These are phyloP conservation scores for Coluber constrictor DNA, from an alignment of 2,797 vertebrate species.

Conservation along the genomic window DNA sequence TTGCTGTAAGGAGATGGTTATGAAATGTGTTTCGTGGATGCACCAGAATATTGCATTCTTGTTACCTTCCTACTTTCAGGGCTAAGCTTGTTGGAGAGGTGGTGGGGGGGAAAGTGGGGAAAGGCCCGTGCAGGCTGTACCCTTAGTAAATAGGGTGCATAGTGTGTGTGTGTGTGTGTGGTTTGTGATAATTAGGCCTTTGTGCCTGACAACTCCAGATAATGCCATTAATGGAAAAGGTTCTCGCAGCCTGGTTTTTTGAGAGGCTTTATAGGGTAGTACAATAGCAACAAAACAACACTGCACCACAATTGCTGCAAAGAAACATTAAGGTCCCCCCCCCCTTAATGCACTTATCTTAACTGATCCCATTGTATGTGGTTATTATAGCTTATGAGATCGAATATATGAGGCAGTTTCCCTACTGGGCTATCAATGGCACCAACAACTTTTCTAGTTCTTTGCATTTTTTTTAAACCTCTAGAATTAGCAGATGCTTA, in stretches of 20 bases:
- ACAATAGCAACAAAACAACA: slow-evolving; percentile 9
- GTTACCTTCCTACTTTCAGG: slow-evolving; percentile 25
- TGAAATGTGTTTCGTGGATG: slow-evolving; percentile 6
- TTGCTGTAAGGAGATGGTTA: background rate
- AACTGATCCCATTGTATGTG: slow-evolving; percentile 6
- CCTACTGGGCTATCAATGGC: background rate
- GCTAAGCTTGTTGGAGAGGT: slow-evolving; percentile 32
- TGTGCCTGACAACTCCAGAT: slow-evolving; percentile 10
- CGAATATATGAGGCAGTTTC: background rate
- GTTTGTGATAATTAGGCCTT: slow-evolving; percentile 25
- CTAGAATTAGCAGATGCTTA: background rate
- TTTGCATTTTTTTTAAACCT: background rate
- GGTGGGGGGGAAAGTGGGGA: background rate
- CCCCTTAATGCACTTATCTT: background rate
- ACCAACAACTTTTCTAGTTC: background rate
- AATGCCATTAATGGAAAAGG: slow-evolving; percentile 22
- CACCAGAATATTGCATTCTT: background rate
- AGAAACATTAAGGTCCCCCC: slow-evolving; percentile 6
- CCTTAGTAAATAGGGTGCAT: slow-evolving; percentile 16
- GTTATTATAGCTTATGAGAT: background rate
- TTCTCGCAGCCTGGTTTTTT: slow-evolving; percentile 27
- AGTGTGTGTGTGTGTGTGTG: slow-evolving; percentile 32
- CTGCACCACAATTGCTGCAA: slow-evolving; percentile 9
- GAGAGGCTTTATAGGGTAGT: background rate
- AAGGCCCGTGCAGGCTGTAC: background rate